Base-by-base conservation (phyloP, 2,113 vertebrate species). In the Strix aluco region DNA sequence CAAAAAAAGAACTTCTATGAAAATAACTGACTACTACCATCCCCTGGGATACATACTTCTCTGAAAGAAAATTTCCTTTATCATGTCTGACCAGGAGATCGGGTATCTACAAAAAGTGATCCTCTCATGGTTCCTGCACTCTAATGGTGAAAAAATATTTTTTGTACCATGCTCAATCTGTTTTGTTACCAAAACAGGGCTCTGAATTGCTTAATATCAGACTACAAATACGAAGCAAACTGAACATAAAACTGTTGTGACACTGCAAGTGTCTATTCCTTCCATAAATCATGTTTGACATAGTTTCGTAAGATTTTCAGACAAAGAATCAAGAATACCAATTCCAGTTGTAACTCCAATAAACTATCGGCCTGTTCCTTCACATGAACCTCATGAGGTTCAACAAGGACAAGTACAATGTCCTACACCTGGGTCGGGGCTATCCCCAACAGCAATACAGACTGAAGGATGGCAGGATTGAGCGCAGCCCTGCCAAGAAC, bases 351-450 rank as follows among this genome's bases (percentile, higher is more conserved):
- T 65, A 85, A 71, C 52, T 67, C 44, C 40, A 86, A 38, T 38
- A 30, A 86, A 85, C 16, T 66, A 34, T 0, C 44, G 51, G 21
- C 8, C 26, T 49, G 8, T 21, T 88, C 51, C 36, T 85, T 90
- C 51, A 92, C 0, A 0, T 7, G 30, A 81, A 78, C 2, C 6
- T 52, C 14, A 38, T 10, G 13, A 70, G 6, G 21, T 36, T 38
- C 78, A 90, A 44, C 17, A 89, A 38, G 18, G 19, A 8, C 67
- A 83, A 46, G 19, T 4, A 23, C 20, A 34, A 80, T 36, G 17
- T 57, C 32, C 40, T 36, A 63, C 11, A 73, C 1, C 0, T 22
- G 20, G 29, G 23, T 8, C 2, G 0, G 12, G 13, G 5, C 34
- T 59, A 79, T 2, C 5, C 49, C 9, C 1, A 0, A 10, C 25